phyloP scores from a whole-genome alignment of 2,888 invertebrate genomes.

The Vesta saturnalis region DNA sequence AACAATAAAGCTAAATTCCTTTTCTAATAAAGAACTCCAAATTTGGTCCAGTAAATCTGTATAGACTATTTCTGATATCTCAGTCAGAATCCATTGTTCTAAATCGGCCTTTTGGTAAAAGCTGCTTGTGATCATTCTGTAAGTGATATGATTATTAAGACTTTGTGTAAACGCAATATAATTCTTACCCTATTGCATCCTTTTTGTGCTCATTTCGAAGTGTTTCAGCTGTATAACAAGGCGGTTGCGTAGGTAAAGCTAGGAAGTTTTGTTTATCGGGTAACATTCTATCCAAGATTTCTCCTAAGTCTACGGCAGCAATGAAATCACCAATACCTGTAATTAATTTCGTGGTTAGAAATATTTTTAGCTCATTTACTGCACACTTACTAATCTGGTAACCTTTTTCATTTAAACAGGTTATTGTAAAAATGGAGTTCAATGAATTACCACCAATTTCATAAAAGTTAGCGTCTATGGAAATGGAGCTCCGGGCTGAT shows the following conservation, averaged over 20 bases:
- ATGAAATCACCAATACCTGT: slow-evolving; percentile 82
- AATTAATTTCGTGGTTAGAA: too few species aligned
- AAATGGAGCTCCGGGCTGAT: slow-evolving; percentile 70
- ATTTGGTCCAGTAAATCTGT: slow-evolving; percentile 72
- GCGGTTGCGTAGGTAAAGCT: slow-evolving; percentile 43
- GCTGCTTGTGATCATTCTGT: slow-evolving; percentile 84
- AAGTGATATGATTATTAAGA: too few species aligned
- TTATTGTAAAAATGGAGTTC: slow-evolving; percentile 86
- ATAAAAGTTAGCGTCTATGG: slow-evolving; percentile 78
- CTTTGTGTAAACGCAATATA: too few species aligned
- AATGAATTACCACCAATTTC: slow-evolving; percentile 88
- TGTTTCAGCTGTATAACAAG: slow-evolving; percentile 65
- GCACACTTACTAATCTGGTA: slow-evolving; percentile 75
- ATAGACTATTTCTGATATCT: slow-evolving; percentile 76
- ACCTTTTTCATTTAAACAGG: slow-evolving; percentile 78
- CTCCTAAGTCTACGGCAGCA: slow-evolving; percentile 74
- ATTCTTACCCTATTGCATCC: slow-evolving; percentile 77
- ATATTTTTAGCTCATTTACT: background rate
- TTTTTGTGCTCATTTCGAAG: slow-evolving; percentile 72
- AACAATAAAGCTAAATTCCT: slow-evolving; percentile 78
- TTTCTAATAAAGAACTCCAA: slow-evolving; percentile 76
- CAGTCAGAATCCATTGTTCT: slow-evolving; percentile 80
- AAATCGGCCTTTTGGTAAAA: slow-evolving; percentile 89
- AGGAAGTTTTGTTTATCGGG: slow-evolving; percentile 50
- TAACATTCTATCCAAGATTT: slow-evolving; percentile 72